phyloP scores from a whole-genome alignment of 2,797 vertebrate genomes.

The Denticeps clupeoides region DNA sequence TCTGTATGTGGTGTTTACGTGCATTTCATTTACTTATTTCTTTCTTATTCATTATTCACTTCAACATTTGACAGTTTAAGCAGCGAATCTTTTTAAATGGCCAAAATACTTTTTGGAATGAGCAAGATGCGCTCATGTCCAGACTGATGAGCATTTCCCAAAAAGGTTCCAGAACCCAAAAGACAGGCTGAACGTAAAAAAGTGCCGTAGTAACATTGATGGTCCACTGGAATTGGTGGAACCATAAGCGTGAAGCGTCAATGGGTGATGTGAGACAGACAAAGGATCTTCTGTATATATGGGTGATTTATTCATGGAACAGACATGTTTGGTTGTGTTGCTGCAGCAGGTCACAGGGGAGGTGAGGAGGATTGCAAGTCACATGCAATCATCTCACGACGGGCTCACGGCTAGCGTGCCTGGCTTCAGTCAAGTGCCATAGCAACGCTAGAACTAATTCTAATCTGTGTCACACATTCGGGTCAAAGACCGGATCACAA shows the following conservation, averaged over 20 bases:
- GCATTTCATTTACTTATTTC: too few relatives aligned
- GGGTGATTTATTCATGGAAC: conserved; percentile 3
- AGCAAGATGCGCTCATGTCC: too few relatives aligned
- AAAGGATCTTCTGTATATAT: conserved; percentile 20
- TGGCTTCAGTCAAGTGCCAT: conserved; percentile 13
- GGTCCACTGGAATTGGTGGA: too few relatives aligned
- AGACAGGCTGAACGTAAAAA: too few relatives aligned
- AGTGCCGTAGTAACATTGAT: too few relatives aligned
- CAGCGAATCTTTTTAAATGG: too few relatives aligned
- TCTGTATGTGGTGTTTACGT: too few relatives aligned
- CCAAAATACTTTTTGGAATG: too few relatives aligned
- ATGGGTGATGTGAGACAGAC: background rate
- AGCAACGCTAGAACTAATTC: conserved; percentile 20
- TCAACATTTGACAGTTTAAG: too few relatives aligned
- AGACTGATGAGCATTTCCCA: too few relatives aligned
- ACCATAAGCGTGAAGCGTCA: background rate
- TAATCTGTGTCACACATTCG: conserved; percentile 37
- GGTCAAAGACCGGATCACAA: conserved; percentile 23
- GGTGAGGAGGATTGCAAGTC: conserved; percentile 9
- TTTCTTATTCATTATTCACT: too few relatives aligned
- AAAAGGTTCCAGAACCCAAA: too few relatives aligned
- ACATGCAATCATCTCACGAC: conserved; percentile 18
- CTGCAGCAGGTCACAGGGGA: background rate
- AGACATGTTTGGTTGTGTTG: conserved; percentile 2
- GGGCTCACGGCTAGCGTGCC: conserved; percentile 26